Percentiles rank a stretch among this genome's conserved stretches.
These are phyloP conservation scores for Syndactyla subalaris DNA, from an alignment of 2,797 vertebrate species.

Conservation along the genomic window DNA sequence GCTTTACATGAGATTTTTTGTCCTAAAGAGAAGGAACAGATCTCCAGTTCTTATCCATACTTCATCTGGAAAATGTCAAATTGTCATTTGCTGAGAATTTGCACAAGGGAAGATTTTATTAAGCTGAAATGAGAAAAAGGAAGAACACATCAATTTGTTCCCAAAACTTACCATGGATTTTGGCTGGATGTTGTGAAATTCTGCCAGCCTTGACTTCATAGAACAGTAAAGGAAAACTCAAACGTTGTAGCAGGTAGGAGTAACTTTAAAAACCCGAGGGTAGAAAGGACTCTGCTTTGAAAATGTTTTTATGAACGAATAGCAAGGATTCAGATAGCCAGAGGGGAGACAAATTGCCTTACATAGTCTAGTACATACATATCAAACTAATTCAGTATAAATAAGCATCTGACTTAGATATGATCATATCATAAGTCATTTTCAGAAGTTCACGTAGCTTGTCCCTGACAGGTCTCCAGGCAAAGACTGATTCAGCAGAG, in stretches of 20 bases:
- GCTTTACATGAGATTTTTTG: background rate
- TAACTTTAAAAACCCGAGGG: background rate
- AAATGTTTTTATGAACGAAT: background rate
- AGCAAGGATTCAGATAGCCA: background rate
- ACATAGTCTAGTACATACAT: background rate
- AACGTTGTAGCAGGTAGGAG: background rate
- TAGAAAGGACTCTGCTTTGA: background rate
- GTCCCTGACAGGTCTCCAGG: background rate
- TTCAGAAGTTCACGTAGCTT: background rate
- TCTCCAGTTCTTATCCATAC: background rate
- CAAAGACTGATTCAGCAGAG: background rate
- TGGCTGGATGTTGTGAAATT: background rate
- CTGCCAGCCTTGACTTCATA: background rate
- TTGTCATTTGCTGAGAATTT: background rate
- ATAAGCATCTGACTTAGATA: background rate
- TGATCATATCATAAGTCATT: background rate
- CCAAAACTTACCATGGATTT: background rate
- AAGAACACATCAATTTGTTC: background rate
- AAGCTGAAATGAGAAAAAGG: background rate
- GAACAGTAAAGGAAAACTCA: background rate
- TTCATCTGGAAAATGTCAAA: conserved; percentile 18
- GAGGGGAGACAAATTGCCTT: background rate
- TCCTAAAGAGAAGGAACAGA: background rate
- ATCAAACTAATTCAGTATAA: background rate
- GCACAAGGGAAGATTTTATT: background rate